Base-by-base conservation (phyloP, 2,113 vertebrate species). In the Eulemur macaco region DNA sequence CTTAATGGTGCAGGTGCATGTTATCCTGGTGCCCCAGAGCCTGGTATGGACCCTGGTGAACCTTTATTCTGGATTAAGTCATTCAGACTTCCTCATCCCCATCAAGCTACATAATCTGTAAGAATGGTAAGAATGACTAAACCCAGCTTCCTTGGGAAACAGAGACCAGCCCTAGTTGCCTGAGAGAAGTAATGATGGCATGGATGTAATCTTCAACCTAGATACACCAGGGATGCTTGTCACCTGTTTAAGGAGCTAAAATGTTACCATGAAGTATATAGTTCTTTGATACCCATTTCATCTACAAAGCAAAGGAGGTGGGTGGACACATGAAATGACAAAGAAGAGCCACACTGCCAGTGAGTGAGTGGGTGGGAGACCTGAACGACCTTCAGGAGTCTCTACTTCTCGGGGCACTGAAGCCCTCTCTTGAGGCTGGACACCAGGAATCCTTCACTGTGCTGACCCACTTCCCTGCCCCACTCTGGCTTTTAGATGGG, bases 21-120 rank as follows among this genome's bases (percentile, higher is more conserved):
- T 66, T 66, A 94, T 71, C 74, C 45, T 71, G 68, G 71, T 96
- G 58, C 64, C 64, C 93, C 69, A 91, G 92, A 97, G 97, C 82
- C 74, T 78, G 76, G 23, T 21, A n/a, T 91, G 31, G 50, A 86
- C 29, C 5, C 20, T 20, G n/a, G 66, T 58, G 76, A 94, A 31
- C 2, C 71, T 89, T 86, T 47, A 93, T 52, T 93, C 52, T 69
- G 42, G 63, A 52, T 91, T 29, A 54, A 91, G 66, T 54, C 56
- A 29, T 21, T 29, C 12, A 92, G 39, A 39, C 63, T 5, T 63
- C 27, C 31, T 58, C 85, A 27, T 73, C 85, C 42, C 52, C 27
- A 31, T 93, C 39, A 50, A 71, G 50, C 54, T 56, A 69, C 39
- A 23, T 71, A 77, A 50, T 47, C 27, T 39, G 64, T 9, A 69